Evolutionary conservation across 2,888 invertebrate species (phyloP).

Genomic region (Drepanosiphum platanoidis): DNA sequence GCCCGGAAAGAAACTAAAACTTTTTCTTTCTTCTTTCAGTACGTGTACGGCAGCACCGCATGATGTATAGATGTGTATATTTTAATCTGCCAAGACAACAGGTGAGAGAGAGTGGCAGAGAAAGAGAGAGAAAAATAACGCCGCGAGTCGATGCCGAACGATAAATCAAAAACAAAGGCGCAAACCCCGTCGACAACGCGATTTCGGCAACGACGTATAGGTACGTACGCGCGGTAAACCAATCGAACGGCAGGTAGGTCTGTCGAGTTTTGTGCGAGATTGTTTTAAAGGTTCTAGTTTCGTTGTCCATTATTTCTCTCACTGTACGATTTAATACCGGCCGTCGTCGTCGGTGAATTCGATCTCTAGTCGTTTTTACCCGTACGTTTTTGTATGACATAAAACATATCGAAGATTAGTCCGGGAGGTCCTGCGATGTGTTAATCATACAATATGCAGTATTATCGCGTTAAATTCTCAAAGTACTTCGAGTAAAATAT

Average conservation of each 20-base stretch:
- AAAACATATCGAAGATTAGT: too few species aligned
- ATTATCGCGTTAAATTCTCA: too few species aligned
- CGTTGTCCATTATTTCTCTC: not conserved
- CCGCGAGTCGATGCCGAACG: not conserved
- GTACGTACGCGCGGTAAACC: not conserved
- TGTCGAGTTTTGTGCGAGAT: not conserved
- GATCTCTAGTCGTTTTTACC: not conserved
- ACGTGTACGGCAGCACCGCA: not conserved
- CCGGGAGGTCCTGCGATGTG: too few species aligned
- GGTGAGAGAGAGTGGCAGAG: not conserved
- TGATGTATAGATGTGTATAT: not conserved
- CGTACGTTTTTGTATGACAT: not conserved
- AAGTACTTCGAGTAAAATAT: too few species aligned
- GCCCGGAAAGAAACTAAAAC: not conserved
- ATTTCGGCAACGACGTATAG: not conserved
- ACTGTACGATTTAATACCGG: not conserved
- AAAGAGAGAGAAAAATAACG: not conserved
- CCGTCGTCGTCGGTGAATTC: not conserved
- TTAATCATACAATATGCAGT: too few species aligned
- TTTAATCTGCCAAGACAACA: not conserved
- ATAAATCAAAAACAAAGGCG: constrained; percentile 4
- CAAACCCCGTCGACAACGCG: not conserved
- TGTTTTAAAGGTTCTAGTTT: too few species aligned
- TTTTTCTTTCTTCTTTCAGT: not conserved
- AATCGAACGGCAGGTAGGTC: not conserved